Evolutionary conservation across 2,113 vertebrate species (phyloP), one percentile per base, ranked within the genome.

Genomic region (Athene cunicularia): DNA sequence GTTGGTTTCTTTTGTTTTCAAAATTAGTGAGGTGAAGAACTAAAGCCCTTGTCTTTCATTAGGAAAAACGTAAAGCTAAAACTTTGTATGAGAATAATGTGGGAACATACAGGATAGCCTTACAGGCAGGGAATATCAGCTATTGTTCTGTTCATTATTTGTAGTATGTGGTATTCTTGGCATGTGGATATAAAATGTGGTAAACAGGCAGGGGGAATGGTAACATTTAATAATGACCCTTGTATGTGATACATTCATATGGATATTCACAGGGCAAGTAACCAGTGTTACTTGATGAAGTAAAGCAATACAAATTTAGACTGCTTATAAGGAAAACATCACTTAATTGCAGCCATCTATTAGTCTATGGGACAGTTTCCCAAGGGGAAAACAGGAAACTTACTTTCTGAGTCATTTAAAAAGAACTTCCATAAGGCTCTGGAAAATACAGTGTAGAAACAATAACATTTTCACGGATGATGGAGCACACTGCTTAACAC

Each of bases 381-480:
- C 71, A 82, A 53, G 35, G 50, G 66, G 17, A 91, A 83, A 96
- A 62, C 80, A 85, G 52, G 73, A 96, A 96, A 11, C 41, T 62
- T 80, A 73, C 64, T 89, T 58, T 79, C 85, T 93, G 70, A 95
- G 58, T 72, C 39, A 90, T 70, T 86, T 64, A 27, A 82, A 96
- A 94, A 82, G 58, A 77, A 56, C 41, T 73, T 93, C 82, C 62
- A 88, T 75, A 76, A 85, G 41, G 11, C 14, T 56, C 32, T 92
- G 82, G 90, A 92, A 95, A 95, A 90, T 66, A 20, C 23, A 88
- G 55, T 24, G 37, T 71, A 86, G 50, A 76, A 93, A 96, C 50
- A 87, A 64, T 72, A 85, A 47, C 8, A 37, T 73, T 90, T 86
- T 88, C 50, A 26, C 79, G 92, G 82, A 86, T 80, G 41, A 56